A percentile compares a stretch with the other conserved stretches of the same genome.
Evolutionary conservation across 2,888 invertebrate genomes (phyloP).

Genomic region (Agriopis aurantiaria): DNA sequence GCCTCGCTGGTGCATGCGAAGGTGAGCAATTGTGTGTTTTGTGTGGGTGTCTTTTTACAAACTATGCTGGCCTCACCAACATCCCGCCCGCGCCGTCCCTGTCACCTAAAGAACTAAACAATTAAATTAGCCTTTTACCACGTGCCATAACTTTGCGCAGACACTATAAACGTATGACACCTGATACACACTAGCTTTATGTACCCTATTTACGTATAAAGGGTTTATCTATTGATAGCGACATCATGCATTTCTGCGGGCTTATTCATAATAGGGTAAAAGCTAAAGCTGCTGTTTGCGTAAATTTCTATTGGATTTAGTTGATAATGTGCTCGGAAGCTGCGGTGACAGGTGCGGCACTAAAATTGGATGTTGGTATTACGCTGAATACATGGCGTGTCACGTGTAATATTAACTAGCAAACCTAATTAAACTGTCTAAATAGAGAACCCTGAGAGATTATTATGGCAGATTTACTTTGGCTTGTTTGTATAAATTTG

Average conservation of each 20-base stretch:
- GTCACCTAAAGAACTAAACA: neutral
- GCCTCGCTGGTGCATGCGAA: too few species aligned
- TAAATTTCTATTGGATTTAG: constrained; percentile 29
- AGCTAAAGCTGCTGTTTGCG: constrained; percentile 50
- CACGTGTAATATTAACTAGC: constrained; percentile 1
- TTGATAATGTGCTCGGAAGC: constrained; percentile 19
- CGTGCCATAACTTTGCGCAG: constrained; percentile 3
- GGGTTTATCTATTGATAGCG: constrained; percentile 77
- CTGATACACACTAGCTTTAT: constrained; percentile 17
- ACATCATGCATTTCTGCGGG: constrained; percentile 59
- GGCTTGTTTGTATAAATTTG: neutral
- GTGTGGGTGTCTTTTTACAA: too few species aligned
- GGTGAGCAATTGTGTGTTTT: too few species aligned
- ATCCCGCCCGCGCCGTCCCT: too few species aligned
- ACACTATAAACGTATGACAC: constrained; percentile 9
- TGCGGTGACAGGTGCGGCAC: constrained; percentile 27
- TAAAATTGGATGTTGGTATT: constrained; percentile 24
- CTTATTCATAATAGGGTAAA: constrained; percentile 65
- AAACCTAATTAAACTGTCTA: constrained; percentile 9
- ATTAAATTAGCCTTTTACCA: neutral
- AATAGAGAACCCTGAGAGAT: neutral
- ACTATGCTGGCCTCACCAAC: too few species aligned
- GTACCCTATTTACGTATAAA: constrained; percentile 72
- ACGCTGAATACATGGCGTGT: neutral
- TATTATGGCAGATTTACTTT: neutral